Evolutionary conservation across 2,797 vertebrate genomes (phyloP).

Genomic region (Anguilla marmorata): DNA sequence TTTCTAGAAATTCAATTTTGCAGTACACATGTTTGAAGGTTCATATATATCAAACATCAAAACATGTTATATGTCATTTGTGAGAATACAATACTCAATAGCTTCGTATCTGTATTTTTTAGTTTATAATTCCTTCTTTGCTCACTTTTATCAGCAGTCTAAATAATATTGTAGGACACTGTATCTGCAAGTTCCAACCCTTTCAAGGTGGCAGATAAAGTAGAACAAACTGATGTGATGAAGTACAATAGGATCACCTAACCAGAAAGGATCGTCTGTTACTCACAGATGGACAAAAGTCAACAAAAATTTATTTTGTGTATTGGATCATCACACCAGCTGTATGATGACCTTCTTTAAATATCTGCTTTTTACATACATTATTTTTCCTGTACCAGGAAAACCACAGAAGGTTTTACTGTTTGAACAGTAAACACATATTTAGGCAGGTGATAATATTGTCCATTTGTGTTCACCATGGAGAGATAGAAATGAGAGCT

Average conservation of each 20-base stretch:
- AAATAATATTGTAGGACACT: background rate
- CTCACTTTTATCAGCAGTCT: no score
- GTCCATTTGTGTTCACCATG: background rate
- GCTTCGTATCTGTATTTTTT: background rate
- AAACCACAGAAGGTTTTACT: background rate
- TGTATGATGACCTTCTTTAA: background rate
- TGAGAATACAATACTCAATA: no score
- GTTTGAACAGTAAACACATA: background rate
- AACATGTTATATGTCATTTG: no score
- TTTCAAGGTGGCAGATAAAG: background rate
- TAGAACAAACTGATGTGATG: background rate
- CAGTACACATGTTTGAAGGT: no score
- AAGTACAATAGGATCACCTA: background rate
- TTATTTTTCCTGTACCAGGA: background rate
- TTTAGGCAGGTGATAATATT: background rate
- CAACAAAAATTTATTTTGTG: background rate
- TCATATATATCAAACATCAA: no score
- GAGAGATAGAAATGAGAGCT: background rate
- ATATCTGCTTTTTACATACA: background rate
- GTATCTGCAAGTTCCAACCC: background rate
- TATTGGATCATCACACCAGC: background rate
- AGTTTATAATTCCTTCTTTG: background rate
- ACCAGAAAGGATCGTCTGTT: background rate
- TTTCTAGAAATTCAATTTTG: no score
- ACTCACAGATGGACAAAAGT: conserved; percentile 6